phyloP scores from a whole-genome alignment of 2,888 invertebrate species.

The Oligia strigilis region DNA sequence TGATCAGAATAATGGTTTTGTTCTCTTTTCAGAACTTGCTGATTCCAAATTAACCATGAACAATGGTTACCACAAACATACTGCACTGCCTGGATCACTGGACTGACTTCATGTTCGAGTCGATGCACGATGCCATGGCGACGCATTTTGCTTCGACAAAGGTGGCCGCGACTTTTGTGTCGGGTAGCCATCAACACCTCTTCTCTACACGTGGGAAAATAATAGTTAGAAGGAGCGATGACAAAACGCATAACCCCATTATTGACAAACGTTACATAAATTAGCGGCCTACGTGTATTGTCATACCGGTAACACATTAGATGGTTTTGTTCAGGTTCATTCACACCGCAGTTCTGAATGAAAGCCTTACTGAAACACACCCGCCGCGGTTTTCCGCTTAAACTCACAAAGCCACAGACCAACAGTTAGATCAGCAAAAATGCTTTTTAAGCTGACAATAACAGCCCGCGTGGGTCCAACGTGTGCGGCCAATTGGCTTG shows the following conservation, averaged over 20 bases:
- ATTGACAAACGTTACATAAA: slow-evolving; percentile 72
- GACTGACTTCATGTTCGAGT: not conserved
- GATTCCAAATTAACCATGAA: slow-evolving; percentile 1
- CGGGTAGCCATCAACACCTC: slow-evolving; percentile 34
- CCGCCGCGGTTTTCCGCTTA: slow-evolving; percentile 28
- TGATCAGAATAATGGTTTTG: not conserved
- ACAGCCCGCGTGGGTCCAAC: not conserved
- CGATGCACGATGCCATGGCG: not conserved
- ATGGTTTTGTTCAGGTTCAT: slow-evolving; percentile 44
- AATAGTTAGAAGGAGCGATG: slow-evolving; percentile 56
- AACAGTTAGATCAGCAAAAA: slow-evolving; percentile 42
- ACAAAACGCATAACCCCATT: slow-evolving; percentile 71
- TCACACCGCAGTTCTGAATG: slow-evolving; percentile 36
- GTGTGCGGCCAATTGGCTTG: slow-evolving; percentile 13
- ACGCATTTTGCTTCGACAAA: not conserved
- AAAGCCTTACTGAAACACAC: slow-evolving; percentile 33
- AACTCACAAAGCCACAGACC: slow-evolving; percentile 24
- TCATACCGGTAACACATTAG: slow-evolving; percentile 51
- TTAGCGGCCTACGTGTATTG: slow-evolving; percentile 66
- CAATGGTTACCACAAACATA: not conserved
- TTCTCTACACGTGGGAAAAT: slow-evolving; percentile 70
- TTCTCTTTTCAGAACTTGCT: not conserved
- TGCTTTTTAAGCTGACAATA: slow-evolving; percentile 24
- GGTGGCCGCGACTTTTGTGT: slow-evolving; percentile 24
- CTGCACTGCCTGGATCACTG: too few species aligned